Conservation (phyloP, 1,140 invertebrate species). For the Drosophila willistoni region DNA sequence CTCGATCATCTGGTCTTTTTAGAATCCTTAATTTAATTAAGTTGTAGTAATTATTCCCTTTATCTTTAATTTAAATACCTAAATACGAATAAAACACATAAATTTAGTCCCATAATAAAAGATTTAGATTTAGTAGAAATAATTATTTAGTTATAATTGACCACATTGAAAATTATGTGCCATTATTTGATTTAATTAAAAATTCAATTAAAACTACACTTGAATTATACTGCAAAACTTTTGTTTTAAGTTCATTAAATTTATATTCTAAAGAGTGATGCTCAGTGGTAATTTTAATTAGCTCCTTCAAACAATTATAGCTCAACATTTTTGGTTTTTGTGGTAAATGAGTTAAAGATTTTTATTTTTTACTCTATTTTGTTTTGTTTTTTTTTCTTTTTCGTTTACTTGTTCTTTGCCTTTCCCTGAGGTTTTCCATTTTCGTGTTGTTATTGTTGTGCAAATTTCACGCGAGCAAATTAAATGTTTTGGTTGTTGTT, state of each 20-base stretch:
- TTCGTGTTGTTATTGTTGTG: constrained; percentile 18
- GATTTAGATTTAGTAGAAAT: too few relatives aligned
- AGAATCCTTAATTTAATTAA: too few relatives aligned
- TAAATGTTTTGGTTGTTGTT: constrained; percentile 47
- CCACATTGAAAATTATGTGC: neutral
- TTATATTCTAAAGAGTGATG: neutral
- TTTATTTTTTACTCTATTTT: neutral
- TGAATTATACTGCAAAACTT: neutral
- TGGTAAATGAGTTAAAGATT: constrained; percentile 3
- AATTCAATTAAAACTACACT: neutral
- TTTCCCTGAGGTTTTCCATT: constrained; percentile 77
- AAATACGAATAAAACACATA: too few relatives aligned
- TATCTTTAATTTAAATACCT: too few relatives aligned
- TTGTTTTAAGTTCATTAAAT: neutral
- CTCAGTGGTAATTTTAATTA: constrained; percentile 1
- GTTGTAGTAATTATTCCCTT: too few relatives aligned
- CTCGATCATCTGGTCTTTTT: too few relatives aligned
- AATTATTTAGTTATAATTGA: too few relatives aligned
- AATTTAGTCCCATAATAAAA: too few relatives aligned
- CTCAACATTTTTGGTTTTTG: neutral
- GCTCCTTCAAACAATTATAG: constrained; percentile 6
- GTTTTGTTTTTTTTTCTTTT: constrained; percentile 18
- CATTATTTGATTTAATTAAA: neutral
- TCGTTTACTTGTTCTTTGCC: constrained; percentile 33
- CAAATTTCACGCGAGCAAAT: constrained; percentile 65